Evolutionary conservation across 2,797 vertebrate species (phyloP), one percentile per base, ranked within the genome.

Genomic region (Knipowitschia caucasica): DNA sequence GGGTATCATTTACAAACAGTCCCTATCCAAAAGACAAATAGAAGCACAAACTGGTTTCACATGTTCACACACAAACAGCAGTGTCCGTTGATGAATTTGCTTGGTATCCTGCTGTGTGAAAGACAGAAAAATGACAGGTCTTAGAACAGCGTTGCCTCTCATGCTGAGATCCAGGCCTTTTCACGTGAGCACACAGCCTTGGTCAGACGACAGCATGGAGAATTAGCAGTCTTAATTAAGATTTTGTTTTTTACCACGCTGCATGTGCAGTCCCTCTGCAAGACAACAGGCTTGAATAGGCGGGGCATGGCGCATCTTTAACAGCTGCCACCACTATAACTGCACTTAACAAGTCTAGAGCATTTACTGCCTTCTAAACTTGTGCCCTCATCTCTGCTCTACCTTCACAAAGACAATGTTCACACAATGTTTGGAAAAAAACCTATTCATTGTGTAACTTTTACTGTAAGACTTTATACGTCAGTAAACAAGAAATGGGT

Each of bases 191-290:
- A n/a, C 85, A 89, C 89, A 89, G 77, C 72, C 44, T 46, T 20
- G 25, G 84, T 86, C 86, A 53, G 86, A 53, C 76, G 86, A 89
- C 49, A 25, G 75, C 76, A 85, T 31, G 67, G 79, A 86, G 86
- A 88, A 89, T 90, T 89, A 89, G 35, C 74, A 76, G 81, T 83
- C 82, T 87, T 89, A 86, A 89, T 91, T 89, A 89, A 89, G 87
- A 84, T 82, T 81, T 86, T n/a, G n/a, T n/a, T 81, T 70, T 76
- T 81, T 67, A 81, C 80, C 80, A 80, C 78, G 67, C 78, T 67
- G 82, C 80, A 80, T 88, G 86, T 70, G 83, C 80, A 82, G 71
- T 78, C 78, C 77, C 69, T 82, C 71, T 75, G 72, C 70, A 21
- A 85, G 80, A 87, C 81, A 85, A 82, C 47, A 43, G 70, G 58